Evolutionary conservation across 2,113 vertebrate species (phyloP).

Genomic region (Euleptes europaea): DNA sequence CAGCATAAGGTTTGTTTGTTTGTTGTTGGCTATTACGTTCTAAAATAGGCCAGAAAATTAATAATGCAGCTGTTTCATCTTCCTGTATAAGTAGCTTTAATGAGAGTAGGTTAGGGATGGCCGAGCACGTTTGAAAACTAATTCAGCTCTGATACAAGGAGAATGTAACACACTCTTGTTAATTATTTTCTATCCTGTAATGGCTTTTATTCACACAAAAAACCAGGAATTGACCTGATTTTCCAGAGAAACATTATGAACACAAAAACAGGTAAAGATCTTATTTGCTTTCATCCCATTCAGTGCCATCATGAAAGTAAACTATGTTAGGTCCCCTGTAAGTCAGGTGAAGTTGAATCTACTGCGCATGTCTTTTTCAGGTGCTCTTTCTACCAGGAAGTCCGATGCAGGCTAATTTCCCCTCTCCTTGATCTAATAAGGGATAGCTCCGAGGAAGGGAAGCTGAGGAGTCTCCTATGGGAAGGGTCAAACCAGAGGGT

Average conservation of each 20-base stretch:
- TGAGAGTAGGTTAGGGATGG: neutral
- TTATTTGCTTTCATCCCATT: neutral
- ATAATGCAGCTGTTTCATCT: neutral
- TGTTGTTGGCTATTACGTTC: too few species aligned
- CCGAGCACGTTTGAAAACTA: neutral
- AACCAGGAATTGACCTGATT: conserved; percentile 6
- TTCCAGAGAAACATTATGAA: neutral
- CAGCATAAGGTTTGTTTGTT: too few species aligned
- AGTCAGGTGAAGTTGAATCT: too few species aligned
- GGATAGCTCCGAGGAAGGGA: too few species aligned
- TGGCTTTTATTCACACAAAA: conserved; percentile 8
- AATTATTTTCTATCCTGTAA: neutral
- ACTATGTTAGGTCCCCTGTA: too few species aligned
- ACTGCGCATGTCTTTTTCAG: too few species aligned
- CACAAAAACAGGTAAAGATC: neutral
- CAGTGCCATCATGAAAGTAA: neutral
- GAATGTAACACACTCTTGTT: neutral
- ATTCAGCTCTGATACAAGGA: neutral
- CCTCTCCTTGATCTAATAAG: too few species aligned
- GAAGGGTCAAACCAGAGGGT: too few species aligned
- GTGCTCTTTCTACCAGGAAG: too few species aligned
- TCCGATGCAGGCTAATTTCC: too few species aligned
- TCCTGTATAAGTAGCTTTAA: neutral
- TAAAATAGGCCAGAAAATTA: neutral
- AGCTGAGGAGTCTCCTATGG: too few species aligned